phyloP scores from a whole-genome alignment of 2,888 invertebrate genomes.

The Saturnia japonica region DNA sequence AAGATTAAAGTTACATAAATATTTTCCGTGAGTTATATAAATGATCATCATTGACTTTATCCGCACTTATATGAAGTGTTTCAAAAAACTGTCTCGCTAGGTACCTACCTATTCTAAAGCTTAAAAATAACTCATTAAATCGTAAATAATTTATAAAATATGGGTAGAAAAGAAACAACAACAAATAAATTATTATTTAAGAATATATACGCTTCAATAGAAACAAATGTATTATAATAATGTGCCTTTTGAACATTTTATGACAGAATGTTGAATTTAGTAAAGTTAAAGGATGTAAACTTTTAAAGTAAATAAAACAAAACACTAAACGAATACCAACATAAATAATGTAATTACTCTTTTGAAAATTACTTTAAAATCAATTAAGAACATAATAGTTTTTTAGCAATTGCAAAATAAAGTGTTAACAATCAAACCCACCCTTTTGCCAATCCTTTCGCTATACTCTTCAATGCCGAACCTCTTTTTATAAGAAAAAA shows the following conservation, averaged over 20 bases:
- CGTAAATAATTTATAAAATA: neutral
- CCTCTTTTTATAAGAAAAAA: conserved; percentile 48
- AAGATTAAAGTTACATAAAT: neutral
- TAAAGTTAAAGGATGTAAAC: neutral
- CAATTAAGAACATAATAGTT: neutral
- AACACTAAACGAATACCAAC: conserved; percentile 1
- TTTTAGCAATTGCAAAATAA: conserved; percentile 17
- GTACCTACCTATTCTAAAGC: neutral
- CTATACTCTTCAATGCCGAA: conserved; percentile 49
- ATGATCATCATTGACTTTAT: no score
- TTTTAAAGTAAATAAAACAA: neutral
- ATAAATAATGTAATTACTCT: conserved; percentile 9
- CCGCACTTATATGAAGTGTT: neutral
- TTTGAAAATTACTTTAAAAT: conserved; percentile 6
- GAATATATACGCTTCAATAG: neutral
- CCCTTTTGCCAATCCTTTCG: conserved; percentile 64
- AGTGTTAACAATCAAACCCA: conserved; percentile 37
- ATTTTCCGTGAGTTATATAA: neutral
- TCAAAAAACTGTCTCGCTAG: neutral
- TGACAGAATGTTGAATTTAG: neutral
- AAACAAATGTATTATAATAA: neutral
- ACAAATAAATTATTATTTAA: neutral
- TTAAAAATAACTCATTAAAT: no score
- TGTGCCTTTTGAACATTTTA: neutral
- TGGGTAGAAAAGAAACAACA: no score